A percentile compares a stretch with the other conserved stretches of the same genome.
Evolutionary conservation across 2,888 invertebrate species (phyloP).

Genomic region (Melanargia galathea): DNA sequence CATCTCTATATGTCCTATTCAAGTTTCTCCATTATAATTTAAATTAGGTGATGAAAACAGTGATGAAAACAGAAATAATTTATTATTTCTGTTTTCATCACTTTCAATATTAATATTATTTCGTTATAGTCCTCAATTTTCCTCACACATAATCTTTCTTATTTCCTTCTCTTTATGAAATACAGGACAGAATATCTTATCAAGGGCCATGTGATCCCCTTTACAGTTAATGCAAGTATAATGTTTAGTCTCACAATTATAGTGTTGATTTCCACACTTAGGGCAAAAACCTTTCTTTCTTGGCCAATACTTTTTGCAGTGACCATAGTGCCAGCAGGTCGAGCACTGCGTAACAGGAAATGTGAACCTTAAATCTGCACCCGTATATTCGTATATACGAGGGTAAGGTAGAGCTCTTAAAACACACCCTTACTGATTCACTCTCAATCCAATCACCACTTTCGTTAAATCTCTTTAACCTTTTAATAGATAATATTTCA

Average conservation of each 20-base stretch:
- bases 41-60: too few relatives aligned
- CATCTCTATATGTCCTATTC: too few relatives aligned
- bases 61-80: not conserved
- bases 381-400: constrained; percentile 6
- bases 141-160: too few relatives aligned
- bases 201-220: too few relatives aligned
- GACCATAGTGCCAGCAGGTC: not conserved
- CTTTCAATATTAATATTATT: too few relatives aligned
- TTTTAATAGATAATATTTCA: constrained; percentile 4
- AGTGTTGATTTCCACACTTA: not conserved
- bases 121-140: too few relatives aligned
- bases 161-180: too few relatives aligned
- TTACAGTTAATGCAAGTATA: too few relatives aligned
- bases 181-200: too few relatives aligned
- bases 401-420: constrained; percentile 9
- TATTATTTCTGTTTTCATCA: not conserved
- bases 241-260: not conserved
- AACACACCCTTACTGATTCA: too few relatives aligned
- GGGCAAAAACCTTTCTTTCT: not conserved
- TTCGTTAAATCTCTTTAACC: not conserved
- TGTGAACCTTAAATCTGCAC: constrained; percentile 8
- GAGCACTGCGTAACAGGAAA: constrained; percentile 8
- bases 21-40: too few relatives aligned
- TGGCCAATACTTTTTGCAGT: constrained; percentile 3
- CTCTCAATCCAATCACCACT: not conserved